Conservation (phyloP, 2,888 invertebrate genomes). For the Metallyticus violacea region DNA sequence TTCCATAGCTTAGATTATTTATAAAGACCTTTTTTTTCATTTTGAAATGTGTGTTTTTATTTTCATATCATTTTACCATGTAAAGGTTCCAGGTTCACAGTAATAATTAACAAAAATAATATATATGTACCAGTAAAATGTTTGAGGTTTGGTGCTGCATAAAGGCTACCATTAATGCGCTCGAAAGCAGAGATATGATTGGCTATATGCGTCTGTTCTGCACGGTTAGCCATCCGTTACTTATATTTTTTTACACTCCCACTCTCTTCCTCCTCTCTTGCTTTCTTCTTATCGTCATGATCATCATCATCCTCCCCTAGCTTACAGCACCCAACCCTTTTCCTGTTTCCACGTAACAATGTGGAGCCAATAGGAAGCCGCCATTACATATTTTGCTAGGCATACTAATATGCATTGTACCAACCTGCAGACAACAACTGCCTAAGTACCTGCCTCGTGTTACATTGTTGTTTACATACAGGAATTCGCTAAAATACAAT, state of each 20-base stretch:
- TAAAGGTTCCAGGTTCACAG: neutral
- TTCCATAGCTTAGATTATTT: no score
- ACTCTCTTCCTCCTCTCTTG: neutral
- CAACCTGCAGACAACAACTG: no score
- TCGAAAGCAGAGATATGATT: neutral
- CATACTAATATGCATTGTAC: neutral
- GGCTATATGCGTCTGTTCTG: neutral
- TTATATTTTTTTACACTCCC: no score
- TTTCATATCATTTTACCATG: neutral
- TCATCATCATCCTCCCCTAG: neutral
- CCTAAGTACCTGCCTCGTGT: no score
- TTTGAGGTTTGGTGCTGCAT: neutral
- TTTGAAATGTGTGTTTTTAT: no score
- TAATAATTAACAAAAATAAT: neutral
- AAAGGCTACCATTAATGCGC: neutral
- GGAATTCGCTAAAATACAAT: no score
- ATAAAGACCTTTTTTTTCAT: no score
- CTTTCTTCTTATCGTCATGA: slow-evolving; percentile 1
- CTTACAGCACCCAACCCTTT: slow-evolving; percentile 1
- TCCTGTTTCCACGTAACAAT: slow-evolving; percentile 8
- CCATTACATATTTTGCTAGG: neutral
- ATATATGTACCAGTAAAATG: no score
- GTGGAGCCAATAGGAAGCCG: slow-evolving; percentile 7
- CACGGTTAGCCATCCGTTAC: slow-evolving; percentile 3
- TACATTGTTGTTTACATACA: no score